Conservation (phyloP, 2,797 vertebrate genomes). For the Rhincodon typus region DNA sequence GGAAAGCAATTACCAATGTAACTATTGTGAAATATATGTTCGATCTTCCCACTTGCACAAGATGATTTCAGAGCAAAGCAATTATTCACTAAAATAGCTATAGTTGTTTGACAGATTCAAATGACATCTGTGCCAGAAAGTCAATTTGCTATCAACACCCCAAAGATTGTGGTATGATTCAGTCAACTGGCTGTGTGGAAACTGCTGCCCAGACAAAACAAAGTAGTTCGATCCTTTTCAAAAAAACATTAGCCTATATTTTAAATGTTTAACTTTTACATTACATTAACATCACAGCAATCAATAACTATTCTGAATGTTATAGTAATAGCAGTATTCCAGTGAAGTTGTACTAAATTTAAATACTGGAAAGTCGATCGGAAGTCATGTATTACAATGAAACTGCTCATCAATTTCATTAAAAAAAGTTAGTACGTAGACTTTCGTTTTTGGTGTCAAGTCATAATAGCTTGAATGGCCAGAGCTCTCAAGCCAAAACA, state of each 20-base stretch:
- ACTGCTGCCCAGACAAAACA: neutral
- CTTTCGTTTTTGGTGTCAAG: neutral
- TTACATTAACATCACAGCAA: neutral
- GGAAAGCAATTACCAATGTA: neutral
- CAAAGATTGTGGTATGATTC: neutral
- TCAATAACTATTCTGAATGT: neutral
- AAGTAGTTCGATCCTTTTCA: neutral
- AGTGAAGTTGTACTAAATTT: neutral
- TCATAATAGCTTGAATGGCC: neutral
- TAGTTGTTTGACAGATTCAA: neutral
- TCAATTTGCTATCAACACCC: neutral
- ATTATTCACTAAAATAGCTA: neutral
- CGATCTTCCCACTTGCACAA: neutral
- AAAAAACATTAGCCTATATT: neutral
- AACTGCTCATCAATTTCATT: neutral
- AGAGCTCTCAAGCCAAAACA: neutral
- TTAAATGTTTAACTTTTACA: neutral
- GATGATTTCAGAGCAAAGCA: neutral
- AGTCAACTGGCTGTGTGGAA: neutral
- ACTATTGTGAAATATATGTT: neutral
- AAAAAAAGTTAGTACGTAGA: neutral
- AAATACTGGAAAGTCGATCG: neutral
- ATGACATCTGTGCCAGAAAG: neutral
- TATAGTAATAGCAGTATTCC: neutral
- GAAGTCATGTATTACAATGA: neutral